Base-by-base conservation (phyloP, 2,797 vertebrate genomes). In the Anisognathus igniventris region DNA sequence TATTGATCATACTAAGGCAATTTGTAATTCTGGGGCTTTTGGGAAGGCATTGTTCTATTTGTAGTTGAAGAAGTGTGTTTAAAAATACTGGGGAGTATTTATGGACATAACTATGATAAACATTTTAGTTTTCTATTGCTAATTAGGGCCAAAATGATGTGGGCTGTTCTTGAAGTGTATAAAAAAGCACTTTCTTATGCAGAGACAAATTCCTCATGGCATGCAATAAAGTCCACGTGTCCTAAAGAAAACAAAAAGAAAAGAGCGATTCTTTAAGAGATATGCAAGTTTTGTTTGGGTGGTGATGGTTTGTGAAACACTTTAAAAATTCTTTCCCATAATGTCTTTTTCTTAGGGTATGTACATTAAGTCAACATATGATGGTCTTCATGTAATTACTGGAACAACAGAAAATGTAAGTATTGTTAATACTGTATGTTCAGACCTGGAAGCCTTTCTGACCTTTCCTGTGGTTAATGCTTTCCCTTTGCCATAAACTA, bases 321-420 rank as follows among this genome's bases (percentile, higher is more conserved):
- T 97, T 98, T 97, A 98, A 95, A 97, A 96, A 94, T 96, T 96
- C 94, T 98, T 97, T 97, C 95, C 97, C 93, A 96, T 98, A 84
- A 94, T 98, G 73, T 98, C 95, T 98, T 97, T 98, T 97, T 97
- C 95, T 95, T 98, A 99, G 99, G 99, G 99, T 96, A 99, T 99
- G 99, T 99, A 99, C 97, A 99, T 99, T 98, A 99, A 99, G 97
- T 99, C 99, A 89, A 99, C 99, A 71, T 99, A 99, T 96, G 99
- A 99, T 96, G 99, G 99, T 95, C 98, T 99, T 96, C 99, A 99
- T 97, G 99, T 99, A 95, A 99, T 99, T 97, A 99, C 99, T 68
- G 99, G 99, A 95, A 99, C 99, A 85, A 99, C 99, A 95, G 99
- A 99, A 98, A 99, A 99, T 97, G 99, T 99, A 98, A 99, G 99